A percentile compares a stretch with the other conserved stretches of the same genome.
These are phyloP conservation scores for Plebejus argus DNA, from an alignment of 2,888 invertebrate genomes.

Conservation along the genomic window DNA sequence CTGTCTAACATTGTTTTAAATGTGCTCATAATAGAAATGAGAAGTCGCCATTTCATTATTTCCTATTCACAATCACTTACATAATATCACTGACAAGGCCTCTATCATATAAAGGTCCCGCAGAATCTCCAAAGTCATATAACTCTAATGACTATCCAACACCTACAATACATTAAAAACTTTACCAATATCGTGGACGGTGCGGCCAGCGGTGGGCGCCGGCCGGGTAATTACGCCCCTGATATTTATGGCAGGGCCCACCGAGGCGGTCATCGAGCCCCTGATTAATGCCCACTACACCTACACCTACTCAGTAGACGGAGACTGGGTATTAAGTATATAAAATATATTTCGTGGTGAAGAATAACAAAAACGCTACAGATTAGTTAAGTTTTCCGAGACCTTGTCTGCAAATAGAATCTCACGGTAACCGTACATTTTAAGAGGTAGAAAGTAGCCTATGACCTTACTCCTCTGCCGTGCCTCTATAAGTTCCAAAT, in stretches of 20 bases:
- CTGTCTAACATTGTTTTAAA: too few species aligned
- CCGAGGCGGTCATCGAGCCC: constrained; percentile 27
- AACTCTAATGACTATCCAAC: background rate
- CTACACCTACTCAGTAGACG: background rate
- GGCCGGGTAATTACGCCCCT: constrained; percentile 29
- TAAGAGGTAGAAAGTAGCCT: too few species aligned
- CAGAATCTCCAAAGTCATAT: background rate
- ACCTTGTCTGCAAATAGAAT: too few species aligned
- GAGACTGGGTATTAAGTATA: background rate
- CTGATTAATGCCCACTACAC: constrained; percentile 27
- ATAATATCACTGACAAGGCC: too few species aligned
- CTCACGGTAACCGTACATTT: too few species aligned
- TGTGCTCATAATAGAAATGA: too few species aligned
- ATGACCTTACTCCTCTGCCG: too few species aligned
- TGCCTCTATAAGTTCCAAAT: too few species aligned
- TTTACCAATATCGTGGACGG: background rate
- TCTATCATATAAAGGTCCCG: background rate
- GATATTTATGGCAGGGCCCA: constrained; percentile 34
- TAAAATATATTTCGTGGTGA: background rate
- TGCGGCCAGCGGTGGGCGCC: background rate
- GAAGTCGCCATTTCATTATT: too few species aligned
- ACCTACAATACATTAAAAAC: constrained; percentile 18
- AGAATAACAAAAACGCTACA: too few species aligned
- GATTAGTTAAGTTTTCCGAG: too few species aligned
- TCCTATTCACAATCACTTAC: too few species aligned